phyloP scores from a whole-genome alignment of 35 echinoderm and acorn worm species.

The Heliocidaris tuberculata region DNA sequence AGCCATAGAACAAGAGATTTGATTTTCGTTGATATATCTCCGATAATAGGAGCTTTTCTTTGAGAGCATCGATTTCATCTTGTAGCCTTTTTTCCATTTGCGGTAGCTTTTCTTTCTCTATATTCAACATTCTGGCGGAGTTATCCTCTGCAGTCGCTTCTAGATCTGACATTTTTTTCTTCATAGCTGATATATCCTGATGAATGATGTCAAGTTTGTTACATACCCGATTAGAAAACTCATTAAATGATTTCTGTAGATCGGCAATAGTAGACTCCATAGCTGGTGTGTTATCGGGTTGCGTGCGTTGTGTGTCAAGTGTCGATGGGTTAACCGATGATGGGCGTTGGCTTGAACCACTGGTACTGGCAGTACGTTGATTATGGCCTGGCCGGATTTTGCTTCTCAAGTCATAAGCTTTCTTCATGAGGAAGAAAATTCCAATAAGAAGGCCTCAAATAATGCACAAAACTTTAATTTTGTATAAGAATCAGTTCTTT shows the following conservation, averaged over 20 bases:
- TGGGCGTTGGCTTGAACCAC: too few relatives aligned
- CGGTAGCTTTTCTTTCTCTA: conserved; percentile 20
- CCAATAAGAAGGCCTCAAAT: too few relatives aligned
- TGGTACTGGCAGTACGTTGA: too few relatives aligned
- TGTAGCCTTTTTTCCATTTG: background rate
- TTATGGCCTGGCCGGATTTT: too few relatives aligned
- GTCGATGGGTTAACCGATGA: too few relatives aligned
- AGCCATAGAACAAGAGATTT: conserved; percentile 17
- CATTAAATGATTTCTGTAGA: conserved; percentile 4
- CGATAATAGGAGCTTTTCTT: background rate
- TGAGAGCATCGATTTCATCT: background rate
- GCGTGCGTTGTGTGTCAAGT: too few relatives aligned
- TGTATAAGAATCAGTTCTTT: too few relatives aligned
- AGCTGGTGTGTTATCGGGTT: too few relatives aligned
- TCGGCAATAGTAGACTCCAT: background rate
- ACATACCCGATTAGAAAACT: background rate
- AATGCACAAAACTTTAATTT: too few relatives aligned
- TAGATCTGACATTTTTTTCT: background rate
- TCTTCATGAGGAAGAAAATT: too few relatives aligned
- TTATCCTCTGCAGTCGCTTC: background rate
- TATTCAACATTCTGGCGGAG: background rate
- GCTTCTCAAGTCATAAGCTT: too few relatives aligned
- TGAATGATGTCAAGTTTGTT: background rate
- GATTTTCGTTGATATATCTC: conserved; percentile 16
- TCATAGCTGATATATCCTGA: background rate